Conservation (phyloP, 2,888 invertebrate genomes). For the Invenusta paracnida region DNA sequence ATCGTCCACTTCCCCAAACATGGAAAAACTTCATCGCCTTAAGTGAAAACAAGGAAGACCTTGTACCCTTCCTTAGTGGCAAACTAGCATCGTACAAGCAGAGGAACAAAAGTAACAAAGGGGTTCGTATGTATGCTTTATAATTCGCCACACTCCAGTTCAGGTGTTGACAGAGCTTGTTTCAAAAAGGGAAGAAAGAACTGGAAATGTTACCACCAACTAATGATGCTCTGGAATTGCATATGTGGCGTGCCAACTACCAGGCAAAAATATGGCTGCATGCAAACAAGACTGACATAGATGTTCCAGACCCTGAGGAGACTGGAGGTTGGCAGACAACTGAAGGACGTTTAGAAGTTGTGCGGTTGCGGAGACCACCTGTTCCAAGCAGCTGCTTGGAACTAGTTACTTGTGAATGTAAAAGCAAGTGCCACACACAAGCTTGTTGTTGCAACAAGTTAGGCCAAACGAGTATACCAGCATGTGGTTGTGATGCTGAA, state of each 20-base stretch:
- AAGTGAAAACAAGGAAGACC: slow-evolving; percentile 43
- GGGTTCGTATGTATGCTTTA: slow-evolving; percentile 43
- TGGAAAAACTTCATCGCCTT: slow-evolving; percentile 43
- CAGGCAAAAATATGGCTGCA: slow-evolving; percentile 44
- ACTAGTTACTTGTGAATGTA: slow-evolving; percentile 26
- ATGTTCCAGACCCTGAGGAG: too few relatives aligned
- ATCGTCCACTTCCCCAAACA: slow-evolving; percentile 41
- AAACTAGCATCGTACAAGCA: slow-evolving; percentile 19
- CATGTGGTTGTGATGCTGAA: background rate
- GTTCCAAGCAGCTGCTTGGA: slow-evolving; percentile 41
- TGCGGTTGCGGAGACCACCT: slow-evolving; percentile 43
- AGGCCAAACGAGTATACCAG: background rate
- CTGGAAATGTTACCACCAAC: slow-evolving; percentile 43
- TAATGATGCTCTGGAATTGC: slow-evolving; percentile 43
- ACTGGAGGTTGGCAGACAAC: slow-evolving; percentile 30
- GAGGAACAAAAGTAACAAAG: too few relatives aligned
- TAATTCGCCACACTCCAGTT: slow-evolving; percentile 27
- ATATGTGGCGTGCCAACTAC: slow-evolving; percentile 41
- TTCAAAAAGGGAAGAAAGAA: slow-evolving; percentile 41
- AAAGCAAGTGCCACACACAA: slow-evolving; percentile 17
- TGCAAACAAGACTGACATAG: slow-evolving; percentile 21
- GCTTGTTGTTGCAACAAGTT: slow-evolving; percentile 15
- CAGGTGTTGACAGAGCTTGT: slow-evolving; percentile 33
- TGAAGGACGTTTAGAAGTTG: slow-evolving; percentile 36
- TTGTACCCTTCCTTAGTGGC: slow-evolving; percentile 38